A percentile compares a stretch with the other conserved stretches of the same genome.
phyloP scores from a whole-genome alignment of 2,797 vertebrate species.

The Acrocephalus scirpaceus region DNA sequence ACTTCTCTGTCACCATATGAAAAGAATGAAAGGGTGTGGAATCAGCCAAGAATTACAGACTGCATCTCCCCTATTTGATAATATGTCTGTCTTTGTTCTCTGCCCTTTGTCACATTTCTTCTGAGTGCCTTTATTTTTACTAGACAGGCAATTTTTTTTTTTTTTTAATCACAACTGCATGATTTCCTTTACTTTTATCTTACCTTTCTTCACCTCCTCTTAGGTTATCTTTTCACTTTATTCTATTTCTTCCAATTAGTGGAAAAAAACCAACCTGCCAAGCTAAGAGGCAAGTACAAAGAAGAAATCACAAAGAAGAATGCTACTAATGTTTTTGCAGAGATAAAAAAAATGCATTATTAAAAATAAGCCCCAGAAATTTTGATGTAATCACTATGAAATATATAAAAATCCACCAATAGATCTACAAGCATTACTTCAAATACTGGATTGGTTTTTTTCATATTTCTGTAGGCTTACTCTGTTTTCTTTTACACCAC shows the following conservation, averaged over 20 bases:
- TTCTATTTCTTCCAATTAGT: not conserved
- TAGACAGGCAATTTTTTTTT: not conserved
- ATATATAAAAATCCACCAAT: not conserved
- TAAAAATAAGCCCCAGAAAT: not conserved
- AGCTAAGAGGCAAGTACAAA: not conserved
- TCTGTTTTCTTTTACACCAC: not conserved
- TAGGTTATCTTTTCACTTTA: not conserved
- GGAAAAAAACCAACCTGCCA: not conserved
- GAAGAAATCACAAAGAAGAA: not conserved
- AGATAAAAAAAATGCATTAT: not conserved
- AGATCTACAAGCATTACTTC: not conserved
- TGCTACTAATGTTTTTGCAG: not conserved
- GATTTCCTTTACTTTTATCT: not conserved
- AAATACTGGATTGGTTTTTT: not conserved
- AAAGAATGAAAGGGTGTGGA: not conserved
- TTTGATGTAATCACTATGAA: not conserved
- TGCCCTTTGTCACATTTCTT: not conserved
- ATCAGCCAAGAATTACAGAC: not conserved
- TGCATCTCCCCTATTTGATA: not conserved
- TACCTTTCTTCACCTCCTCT: not conserved
- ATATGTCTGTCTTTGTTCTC: not conserved
- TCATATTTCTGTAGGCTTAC: not conserved
- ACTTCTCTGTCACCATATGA: not conserved
- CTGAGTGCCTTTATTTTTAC: not conserved
- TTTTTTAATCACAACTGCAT: not conserved